Evolutionary conservation across 2,113 vertebrate genomes (phyloP), one percentile per base, ranked within the genome.

Genomic region (Sylvia atricapilla): DNA sequence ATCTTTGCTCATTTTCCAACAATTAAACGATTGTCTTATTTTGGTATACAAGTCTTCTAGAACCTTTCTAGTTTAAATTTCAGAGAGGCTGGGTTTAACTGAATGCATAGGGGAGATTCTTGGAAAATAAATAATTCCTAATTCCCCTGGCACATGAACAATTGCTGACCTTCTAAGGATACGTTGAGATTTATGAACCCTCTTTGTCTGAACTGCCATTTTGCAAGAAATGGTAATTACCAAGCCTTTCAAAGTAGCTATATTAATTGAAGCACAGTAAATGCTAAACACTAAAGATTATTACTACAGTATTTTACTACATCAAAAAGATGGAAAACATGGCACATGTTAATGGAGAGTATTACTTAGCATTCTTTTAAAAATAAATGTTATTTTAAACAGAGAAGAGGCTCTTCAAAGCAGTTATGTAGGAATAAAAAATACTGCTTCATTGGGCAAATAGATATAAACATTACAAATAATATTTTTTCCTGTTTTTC

Each of bases 351-450:
- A 83, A 74, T 25, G 25, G 50, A 69, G 47, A 52, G n/a, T 87
- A 94, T 89, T 64, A 70, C 18, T 90, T 88, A 80, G 68, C 43
- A 78, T 88, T 94, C 59, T 88, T 96, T 70, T 41, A 47, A 86
- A 93, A 94, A 89, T 70, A 94, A 93, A 84, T 69, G 69, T 86
- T 86, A 89, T 90, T 93, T 94, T 80, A 96, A 95, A 85, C 17
- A 70, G 27, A 85, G 70, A 80, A 95, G 85, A 91, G 76, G 25
- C 72, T 95, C 82, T 96, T 90, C 74, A 62, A 90, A 91, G 67
- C 62, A 73, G 41, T 53, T 82, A 78, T 13, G 25, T 69, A 56
- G 41, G 11, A 94, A 85, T 49, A 79, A 90, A n/a, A 79, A 72
- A n/a, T 39, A 87, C 13, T 59, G 4, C 35, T 79, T 39, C 11